phyloP scores from a whole-genome alignment of 2,113 vertebrate species.

The Okapia johnstoni region DNA sequence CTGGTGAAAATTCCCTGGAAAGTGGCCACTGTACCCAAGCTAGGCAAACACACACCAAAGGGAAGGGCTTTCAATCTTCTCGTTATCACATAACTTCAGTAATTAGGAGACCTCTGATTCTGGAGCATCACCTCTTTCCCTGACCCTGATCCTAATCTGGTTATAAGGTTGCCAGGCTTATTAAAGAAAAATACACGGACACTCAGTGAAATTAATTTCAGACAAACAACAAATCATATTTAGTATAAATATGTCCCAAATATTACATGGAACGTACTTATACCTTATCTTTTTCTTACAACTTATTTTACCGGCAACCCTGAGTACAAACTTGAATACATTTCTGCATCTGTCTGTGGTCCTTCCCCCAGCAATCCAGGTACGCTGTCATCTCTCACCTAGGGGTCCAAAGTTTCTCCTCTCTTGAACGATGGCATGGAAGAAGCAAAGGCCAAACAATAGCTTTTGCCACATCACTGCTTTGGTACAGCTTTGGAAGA shows the following conservation, averaged over 20 bases:
- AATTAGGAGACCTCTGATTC: neutral
- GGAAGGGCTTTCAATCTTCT: neutral
- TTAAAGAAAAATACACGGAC: neutral
- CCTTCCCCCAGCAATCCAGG: neutral
- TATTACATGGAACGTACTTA: neutral
- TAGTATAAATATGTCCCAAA: neutral
- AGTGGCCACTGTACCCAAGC: neutral
- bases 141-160: neutral
- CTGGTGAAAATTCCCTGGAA: neutral
- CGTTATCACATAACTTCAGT: neutral
- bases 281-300: neutral
- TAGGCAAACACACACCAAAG: neutral
- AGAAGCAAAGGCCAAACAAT: slow-evolving; percentile 93
- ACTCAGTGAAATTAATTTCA: neutral
- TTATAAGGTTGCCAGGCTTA: neutral
- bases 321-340: neutral
- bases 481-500: slow-evolving; percentile 89
- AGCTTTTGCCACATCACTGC: slow-evolving; percentile 89
- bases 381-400: slow-evolving; percentile 77
- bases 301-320: neutral
- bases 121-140: neutral
- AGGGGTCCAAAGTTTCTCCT: slow-evolving; percentile 91
- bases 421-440: slow-evolving; percentile 94
- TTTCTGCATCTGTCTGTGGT: neutral
- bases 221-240: neutral